Base-by-base conservation (phyloP, 2,888 invertebrate genomes). In the Idaea dimidiata region DNA sequence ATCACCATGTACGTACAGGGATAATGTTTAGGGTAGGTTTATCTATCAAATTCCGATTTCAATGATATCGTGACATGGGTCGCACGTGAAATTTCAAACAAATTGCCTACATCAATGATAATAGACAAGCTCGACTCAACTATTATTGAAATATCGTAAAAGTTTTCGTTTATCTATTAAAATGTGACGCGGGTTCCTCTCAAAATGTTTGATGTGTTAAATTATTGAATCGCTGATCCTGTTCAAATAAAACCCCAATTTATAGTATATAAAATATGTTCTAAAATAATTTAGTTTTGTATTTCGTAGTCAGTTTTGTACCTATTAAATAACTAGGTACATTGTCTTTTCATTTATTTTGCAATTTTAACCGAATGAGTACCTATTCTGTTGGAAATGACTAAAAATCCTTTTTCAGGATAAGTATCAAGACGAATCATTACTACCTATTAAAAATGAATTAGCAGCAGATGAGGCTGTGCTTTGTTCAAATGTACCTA, bases 41-140 rank as follows among this genome's bases (percentile, higher is more conserved):
- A 61, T 53, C 57, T 56, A 68, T 59, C 53, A 62, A 58, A 58
- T 60, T 61, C 61, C 56, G 53, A 66, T 64, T 65, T 63, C 58
- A 72, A 71, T 73, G 58, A 60, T 65, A 65, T 74, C 65, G 62
- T 69, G 66, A 71, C 71, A 61, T 70, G 69, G 74, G 72, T 77
- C 73, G 69, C 73, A 72, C 77, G 77, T 78, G 74, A 79, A 79
- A 82, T 74, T 78, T 78, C 74, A 79, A 78, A 77, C 71, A 78
- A 79, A 80, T 81, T 79, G 75, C 76, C 68, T 65, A 70, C 73
- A 79, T 80, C 76, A 75, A 73, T 75, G 74, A 79, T 76, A 82
- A 80, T 74, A 77, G 75, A 74, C 74, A 74, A 76, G 71, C 76
- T 74, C 73, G 71, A 72, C 70, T 72, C 68, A 65, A 65, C 62